Conservation (phyloP, 2,797 vertebrate genomes). For the Leptatherina wallacei region DNA sequence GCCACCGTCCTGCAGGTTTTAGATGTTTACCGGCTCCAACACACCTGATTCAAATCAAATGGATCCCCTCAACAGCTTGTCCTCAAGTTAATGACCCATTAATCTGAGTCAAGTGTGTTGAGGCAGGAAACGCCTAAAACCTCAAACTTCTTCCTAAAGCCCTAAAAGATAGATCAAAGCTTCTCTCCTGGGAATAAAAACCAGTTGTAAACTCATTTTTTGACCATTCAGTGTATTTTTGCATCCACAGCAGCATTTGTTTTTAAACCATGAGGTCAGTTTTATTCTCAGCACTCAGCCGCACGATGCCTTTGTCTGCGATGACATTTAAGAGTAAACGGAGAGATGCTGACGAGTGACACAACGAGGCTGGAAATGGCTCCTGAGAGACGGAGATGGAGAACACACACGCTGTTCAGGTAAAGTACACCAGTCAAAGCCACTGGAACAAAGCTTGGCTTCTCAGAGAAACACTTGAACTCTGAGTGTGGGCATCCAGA, state of each 20-base stretch:
- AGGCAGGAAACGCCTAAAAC: too few relatives aligned
- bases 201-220: neutral
- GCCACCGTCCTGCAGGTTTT: too few relatives aligned
- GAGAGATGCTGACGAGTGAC: neutral
- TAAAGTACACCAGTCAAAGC: slow-evolving; percentile 32
- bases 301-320: neutral
- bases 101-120: too few relatives aligned
- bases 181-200: neutral
- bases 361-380: slow-evolving; percentile 24
- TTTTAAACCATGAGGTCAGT: slow-evolving; percentile 16
- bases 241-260: neutral
- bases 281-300: slow-evolving; percentile 13
- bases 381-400: slow-evolving; percentile 10
- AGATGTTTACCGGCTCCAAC: too few relatives aligned
- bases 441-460: slow-evolving; percentile 42
- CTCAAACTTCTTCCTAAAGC: neutral
- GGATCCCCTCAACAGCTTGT: too few relatives aligned
- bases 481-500: neutral
- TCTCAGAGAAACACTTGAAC: slow-evolving; percentile 11
- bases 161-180: neutral
- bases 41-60: too few relatives aligned
- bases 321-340: neutral
- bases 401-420: slow-evolving; percentile 11
- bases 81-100: too few relatives aligned
- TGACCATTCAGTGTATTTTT: rapidly evolving